A percentile compares a stretch with the other conserved stretches of the same genome.
Conservation (phyloP, 1,140 invertebrate genomes). For the Drosophila carrolli region DNA sequence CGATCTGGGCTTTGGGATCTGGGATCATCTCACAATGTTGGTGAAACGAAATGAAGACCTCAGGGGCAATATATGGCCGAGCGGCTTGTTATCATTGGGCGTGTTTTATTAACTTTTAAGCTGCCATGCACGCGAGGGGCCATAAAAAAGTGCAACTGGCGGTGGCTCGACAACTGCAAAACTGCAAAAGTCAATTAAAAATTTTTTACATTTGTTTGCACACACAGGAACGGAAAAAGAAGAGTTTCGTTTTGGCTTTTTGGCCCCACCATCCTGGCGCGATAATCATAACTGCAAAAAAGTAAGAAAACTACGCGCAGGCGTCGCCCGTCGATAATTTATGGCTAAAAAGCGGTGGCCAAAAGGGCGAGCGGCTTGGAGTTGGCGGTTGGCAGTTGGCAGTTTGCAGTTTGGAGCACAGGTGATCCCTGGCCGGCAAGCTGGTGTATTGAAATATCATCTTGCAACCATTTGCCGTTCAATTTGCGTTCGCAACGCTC, state of each 20-base stretch:
- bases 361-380: not conserved
- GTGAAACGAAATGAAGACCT: conserved; percentile 67
- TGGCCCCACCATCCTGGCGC: conserved; percentile 51
- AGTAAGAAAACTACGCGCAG: conserved; percentile 81
- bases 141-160: conserved; percentile 81
- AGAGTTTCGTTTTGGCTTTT: conserved; percentile 11
- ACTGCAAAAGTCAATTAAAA: conserved; percentile 80
- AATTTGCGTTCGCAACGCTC: conserved; percentile 82
- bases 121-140: conserved; percentile 78
- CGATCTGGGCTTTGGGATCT: not conserved
- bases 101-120: conserved; percentile 84
- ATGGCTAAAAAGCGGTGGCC: conserved; percentile 44
- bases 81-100: conserved; percentile 82
- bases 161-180: conserved; percentile 37
- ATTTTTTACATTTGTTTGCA: conserved; percentile 83
- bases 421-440: conserved; percentile 17
- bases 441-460: conserved; percentile 79
- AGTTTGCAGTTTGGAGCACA: conserved; percentile 2
- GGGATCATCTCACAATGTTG: conserved; percentile 38
- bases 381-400: not conserved
- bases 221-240: conserved; percentile 34
- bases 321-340: conserved; percentile 77
- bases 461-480: conserved; percentile 79
- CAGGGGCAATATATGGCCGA: conserved; percentile 72
- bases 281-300: conserved; percentile 83